These are phyloP conservation scores for Drosophila incognita DNA, from an alignment of 2,888 invertebrate species.

Conservation along the genomic window DNA sequence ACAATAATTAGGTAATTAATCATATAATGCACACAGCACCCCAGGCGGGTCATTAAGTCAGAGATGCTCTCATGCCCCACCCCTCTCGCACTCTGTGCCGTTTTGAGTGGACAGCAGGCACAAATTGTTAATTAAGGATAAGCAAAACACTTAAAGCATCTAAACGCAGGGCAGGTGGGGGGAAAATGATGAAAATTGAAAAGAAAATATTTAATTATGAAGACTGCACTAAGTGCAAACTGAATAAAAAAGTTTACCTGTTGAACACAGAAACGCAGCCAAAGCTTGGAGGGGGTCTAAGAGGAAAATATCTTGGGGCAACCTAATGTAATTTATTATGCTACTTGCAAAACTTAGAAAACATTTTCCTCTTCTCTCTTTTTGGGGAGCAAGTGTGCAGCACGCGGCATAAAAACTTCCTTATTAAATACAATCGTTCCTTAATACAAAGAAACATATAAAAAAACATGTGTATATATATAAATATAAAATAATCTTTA, in stretches of 20 bases:
- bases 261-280: conserved; percentile 32
- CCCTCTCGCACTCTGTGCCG: neutral
- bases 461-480: neutral
- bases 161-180: neutral
- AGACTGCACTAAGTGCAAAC: conserved; percentile 26
- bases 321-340: conserved; percentile 44
- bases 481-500: neutral
- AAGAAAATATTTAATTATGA: conserved; percentile 71
- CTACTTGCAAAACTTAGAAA: conserved; percentile 11
- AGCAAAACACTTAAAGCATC: conserved; percentile 65
- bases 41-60: conserved; percentile 62
- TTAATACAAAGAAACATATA: neutral
- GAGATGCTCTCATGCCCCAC: neutral
- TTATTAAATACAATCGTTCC: neutral
- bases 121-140: conserved; percentile 70
- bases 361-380: neutral
- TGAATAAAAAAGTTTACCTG: conserved; percentile 56
- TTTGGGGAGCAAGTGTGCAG: neutral
- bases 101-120: conserved; percentile 11
- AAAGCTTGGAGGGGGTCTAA: neutral
- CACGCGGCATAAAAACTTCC: neutral
- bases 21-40: conserved; percentile 54
- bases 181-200: conserved; percentile 50
- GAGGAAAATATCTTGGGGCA: neutral
- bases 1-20: conserved; percentile 74